Evolutionary conservation across 2,797 vertebrate species (phyloP).

Genomic region (Labeo calbasu): DNA sequence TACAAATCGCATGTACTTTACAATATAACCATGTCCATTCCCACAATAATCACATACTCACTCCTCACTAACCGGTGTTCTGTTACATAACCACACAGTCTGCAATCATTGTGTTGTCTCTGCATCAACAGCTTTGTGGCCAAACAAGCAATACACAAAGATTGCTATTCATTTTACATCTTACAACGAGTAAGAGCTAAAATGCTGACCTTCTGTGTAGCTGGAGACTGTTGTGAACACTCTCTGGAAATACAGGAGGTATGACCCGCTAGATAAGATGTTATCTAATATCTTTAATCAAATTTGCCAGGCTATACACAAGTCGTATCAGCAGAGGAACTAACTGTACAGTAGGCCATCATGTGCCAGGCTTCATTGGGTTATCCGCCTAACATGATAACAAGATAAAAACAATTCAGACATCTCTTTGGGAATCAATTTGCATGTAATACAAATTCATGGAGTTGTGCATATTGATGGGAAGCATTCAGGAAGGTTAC

Average conservation of each 20-base stretch:
- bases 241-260: constrained; percentile 30
- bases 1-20: background rate
- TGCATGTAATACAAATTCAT: constrained; percentile 27
- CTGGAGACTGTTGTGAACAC: constrained; percentile 17
- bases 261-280: constrained; percentile 42
- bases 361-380: constrained; percentile 36
- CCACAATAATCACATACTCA: constrained; percentile 26
- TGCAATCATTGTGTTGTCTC: constrained; percentile 47
- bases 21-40: background rate
- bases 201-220: constrained; percentile 32
- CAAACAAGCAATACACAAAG: constrained; percentile 18
- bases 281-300: constrained; percentile 52
- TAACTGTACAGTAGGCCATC: constrained; percentile 25
- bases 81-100: constrained; percentile 7
- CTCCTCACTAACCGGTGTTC: constrained; percentile 4
- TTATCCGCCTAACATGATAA: constrained; percentile 42
- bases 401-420: constrained; percentile 37
- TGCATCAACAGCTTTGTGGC: constrained; percentile 21
- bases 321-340: constrained; percentile 24
- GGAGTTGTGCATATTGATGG: background rate
- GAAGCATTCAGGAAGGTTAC: background rate
- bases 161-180: constrained; percentile 47
- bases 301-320: constrained; percentile 32
- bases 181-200: constrained; percentile 42
- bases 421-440: constrained; percentile 23